Percentiles rank a stretch among this genome's conserved stretches.
Evolutionary conservation across 1,140 invertebrate species (phyloP).

Genomic region (Nymphalis io): DNA sequence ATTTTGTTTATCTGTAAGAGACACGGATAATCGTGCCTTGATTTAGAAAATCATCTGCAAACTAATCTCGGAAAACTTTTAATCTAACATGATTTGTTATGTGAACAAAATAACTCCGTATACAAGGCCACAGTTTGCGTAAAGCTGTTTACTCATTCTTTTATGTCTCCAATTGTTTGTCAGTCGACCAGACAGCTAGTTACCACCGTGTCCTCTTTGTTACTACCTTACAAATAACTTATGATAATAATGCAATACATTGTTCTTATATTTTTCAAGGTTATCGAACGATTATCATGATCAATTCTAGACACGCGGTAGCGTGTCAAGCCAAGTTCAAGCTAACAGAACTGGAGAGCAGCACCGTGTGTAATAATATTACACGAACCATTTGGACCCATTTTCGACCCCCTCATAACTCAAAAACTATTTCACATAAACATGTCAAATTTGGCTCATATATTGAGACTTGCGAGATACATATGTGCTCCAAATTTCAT

Average conservation of each 20-base stretch:
- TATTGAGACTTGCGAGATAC: too few species aligned
- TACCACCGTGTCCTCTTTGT: conserved; percentile 21
- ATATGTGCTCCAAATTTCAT: too few species aligned
- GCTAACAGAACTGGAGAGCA: too few species aligned
- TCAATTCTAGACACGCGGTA: too few species aligned
- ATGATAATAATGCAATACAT: conserved; percentile 3
- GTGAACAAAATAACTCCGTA: conserved; percentile 14
- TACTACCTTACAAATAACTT: conserved; percentile 15
- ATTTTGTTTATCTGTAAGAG: too few species aligned
- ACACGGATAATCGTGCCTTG: neutral
- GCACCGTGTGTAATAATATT: too few species aligned
- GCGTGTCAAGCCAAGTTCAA: too few species aligned
- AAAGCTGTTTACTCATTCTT: conserved; percentile 43
- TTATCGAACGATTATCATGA: neutral
- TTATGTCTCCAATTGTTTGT: conserved; percentile 24
- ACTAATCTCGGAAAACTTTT: conserved; percentile 5
- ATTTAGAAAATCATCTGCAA: neutral
- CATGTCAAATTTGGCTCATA: too few species aligned
- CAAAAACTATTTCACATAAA: too few species aligned
- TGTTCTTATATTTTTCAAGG: conserved; percentile 6
- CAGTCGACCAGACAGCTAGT: conserved; percentile 13
- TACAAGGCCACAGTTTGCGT: conserved; percentile 49
- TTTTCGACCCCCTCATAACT: too few species aligned
- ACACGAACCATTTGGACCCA: too few species aligned
- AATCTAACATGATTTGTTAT: conserved; percentile 16